Evolutionary conservation across 2,113 vertebrate species (phyloP).

Genomic region (Oreochromis spilurus): DNA sequence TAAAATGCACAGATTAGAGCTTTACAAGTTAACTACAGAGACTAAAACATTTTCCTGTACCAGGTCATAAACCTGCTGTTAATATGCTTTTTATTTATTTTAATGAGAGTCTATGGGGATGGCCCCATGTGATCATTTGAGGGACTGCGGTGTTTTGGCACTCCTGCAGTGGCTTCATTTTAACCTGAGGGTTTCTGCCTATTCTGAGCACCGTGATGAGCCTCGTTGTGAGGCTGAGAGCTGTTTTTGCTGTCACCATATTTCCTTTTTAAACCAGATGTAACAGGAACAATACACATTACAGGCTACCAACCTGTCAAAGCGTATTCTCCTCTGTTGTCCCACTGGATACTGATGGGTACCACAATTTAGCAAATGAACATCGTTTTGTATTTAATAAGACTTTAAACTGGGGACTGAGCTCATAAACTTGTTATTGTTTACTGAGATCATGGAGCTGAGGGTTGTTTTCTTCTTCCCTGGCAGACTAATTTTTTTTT

Average conservation of each 20-base stretch:
- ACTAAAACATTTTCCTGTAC: not conserved
- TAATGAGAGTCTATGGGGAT: not conserved
- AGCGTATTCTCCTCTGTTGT: not conserved
- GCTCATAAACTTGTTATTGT: not conserved
- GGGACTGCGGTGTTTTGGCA: not conserved
- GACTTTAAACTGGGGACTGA: not conserved
- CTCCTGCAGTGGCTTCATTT: not conserved
- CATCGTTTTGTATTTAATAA: rapidly evolving
- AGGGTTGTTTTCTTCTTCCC: not conserved
- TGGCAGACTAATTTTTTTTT: not conserved
- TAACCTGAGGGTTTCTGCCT: not conserved
- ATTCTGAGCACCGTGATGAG: not conserved
- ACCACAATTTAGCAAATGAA: not conserved
- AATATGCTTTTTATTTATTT: not conserved
- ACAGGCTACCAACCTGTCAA: not conserved
- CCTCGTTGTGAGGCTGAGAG: not conserved
- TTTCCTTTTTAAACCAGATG: not conserved
- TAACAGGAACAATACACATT: not conserved
- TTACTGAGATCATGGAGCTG: not conserved
- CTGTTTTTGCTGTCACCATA: not conserved
- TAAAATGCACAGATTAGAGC: not conserved
- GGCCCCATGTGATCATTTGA: not conserved
- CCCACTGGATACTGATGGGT: not conserved
- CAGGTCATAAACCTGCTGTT: not conserved
- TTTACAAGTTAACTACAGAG: not conserved